Conservation (phyloP, 2,113 vertebrate species). For the Tragelaphus strepsiceros region DNA sequence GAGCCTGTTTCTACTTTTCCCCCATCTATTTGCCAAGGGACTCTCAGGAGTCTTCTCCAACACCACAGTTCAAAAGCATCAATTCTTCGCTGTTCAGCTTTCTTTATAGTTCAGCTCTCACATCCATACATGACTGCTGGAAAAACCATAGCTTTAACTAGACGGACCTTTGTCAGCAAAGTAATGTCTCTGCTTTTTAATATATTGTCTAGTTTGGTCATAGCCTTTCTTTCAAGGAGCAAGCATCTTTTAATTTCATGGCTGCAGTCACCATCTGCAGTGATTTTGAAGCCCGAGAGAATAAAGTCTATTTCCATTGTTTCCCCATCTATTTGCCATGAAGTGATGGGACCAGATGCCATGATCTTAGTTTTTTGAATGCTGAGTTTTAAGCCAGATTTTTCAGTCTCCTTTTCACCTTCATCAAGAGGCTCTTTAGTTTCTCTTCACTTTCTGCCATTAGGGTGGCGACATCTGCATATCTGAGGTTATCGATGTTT, state of each 20-base stretch:
- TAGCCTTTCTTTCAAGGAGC: neutral
- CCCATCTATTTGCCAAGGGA: neutral
- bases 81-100: neutral
- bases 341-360: neutral
- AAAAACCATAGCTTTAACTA: neutral
- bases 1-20: neutral
- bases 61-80: neutral
- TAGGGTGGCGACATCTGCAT: neutral
- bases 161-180: neutral
- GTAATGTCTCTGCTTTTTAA: neutral
- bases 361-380: neutral
- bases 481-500: neutral
- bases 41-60: neutral
- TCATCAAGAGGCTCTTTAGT: neutral
- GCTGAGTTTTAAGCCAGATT: neutral
- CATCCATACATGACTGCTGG: neutral
- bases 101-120: neutral
- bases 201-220: neutral
- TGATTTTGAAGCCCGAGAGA: neutral
- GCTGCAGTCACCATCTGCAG: neutral
- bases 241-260: neutral
- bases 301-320: neutral
- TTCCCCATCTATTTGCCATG: neutral
- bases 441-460: neutral
- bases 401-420: neutral